Evolutionary conservation across 1,140 invertebrate genomes (phyloP).

Genomic region (Brachionus sp.): DNA sequence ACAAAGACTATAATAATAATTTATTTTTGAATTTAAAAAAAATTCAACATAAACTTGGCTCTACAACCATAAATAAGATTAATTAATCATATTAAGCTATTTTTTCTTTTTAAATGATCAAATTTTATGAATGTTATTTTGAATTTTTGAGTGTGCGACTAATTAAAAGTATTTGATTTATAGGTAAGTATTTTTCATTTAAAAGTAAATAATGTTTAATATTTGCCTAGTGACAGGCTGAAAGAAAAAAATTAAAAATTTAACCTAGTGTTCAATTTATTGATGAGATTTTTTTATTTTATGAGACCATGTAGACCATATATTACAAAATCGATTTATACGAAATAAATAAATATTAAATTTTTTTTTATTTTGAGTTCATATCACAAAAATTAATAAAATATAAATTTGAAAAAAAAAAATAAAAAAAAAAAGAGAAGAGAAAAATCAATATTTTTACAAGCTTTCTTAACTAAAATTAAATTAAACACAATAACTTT

Average conservation of each 20-base stretch:
- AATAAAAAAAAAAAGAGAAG: neutral
- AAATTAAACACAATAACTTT: neutral
- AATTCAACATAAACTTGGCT: neutral
- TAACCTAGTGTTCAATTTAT: neutral
- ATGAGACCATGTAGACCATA: neutral
- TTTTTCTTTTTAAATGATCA: neutral
- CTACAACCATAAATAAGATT: neutral
- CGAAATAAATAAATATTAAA: neutral
- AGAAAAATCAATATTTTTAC: slow-evolving; percentile 11
- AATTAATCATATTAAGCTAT: neutral
- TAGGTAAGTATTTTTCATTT: neutral
- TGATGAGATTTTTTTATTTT: neutral
- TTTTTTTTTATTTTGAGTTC: neutral
- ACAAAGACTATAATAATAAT: neutral
- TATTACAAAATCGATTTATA: neutral
- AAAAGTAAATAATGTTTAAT: neutral
- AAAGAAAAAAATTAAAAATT: neutral
- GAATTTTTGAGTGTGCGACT: neutral
- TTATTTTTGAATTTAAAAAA: neutral
- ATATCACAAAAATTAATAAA: neutral
- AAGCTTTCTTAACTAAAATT: slow-evolving; percentile 10
- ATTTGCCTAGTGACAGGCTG: neutral
- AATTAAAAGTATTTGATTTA: neutral
- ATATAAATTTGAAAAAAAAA: neutral
- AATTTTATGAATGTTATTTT: neutral